phyloP scores from a whole-genome alignment of 1,140 invertebrate species.

The Physella acuta region DNA sequence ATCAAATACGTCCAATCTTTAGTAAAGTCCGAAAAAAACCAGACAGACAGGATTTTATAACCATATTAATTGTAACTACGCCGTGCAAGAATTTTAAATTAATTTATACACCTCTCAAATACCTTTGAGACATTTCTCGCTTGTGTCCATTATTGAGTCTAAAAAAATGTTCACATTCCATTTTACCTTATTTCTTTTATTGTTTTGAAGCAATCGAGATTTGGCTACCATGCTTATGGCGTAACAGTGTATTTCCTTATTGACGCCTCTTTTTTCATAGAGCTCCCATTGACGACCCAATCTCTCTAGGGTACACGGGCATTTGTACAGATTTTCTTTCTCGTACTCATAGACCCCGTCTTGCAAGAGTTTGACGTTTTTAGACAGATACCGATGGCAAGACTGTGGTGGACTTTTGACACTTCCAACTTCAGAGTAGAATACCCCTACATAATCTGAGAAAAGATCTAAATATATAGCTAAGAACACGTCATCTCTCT shows the following conservation, averaged over 20 bases:
- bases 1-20: no score
- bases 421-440: slow-evolving; percentile 2
- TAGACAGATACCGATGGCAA: slow-evolving; percentile 4
- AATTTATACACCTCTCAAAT: no score
- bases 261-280: slow-evolving; percentile 2
- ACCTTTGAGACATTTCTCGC: no score
- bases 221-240: slow-evolving; percentile 10
- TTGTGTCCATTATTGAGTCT: no score
- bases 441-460: background rate
- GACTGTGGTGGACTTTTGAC: background rate
- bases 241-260: slow-evolving; percentile 1
- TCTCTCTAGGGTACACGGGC: slow-evolving; percentile 9
- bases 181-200: slow-evolving; percentile 9
- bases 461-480: background rate
- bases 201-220: background rate
- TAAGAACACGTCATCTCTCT: no score
- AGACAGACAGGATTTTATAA: no score
- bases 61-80: no score
- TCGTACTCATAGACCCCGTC: background rate
- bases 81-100: no score
- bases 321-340: background rate
- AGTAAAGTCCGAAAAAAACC: no score
- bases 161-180: no score
- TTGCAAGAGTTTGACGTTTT: background rate
- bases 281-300: slow-evolving; percentile 6